Evolutionary conservation across 2,888 invertebrate species (phyloP), one percentile per base, ranked within the genome.

Genomic region (Hypena proboscidalis): DNA sequence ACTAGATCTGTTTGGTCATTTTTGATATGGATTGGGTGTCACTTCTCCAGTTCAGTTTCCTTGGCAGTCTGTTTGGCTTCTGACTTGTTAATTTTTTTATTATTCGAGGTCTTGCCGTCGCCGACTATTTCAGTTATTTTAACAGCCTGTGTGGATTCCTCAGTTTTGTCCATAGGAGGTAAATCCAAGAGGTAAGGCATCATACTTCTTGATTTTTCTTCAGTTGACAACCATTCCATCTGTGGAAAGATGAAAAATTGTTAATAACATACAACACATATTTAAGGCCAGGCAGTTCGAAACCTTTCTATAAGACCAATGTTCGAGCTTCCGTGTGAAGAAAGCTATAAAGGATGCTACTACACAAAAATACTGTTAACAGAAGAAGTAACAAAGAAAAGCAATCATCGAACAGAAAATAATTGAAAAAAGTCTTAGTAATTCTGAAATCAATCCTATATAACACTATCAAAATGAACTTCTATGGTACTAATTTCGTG

Each of bases 181-280:
- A 90, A 67, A 22, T 89, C 77, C 22, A 89, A 53, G 1, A 91
- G 77, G 57, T 90, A 91, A 0, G 89, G 89, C 84, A 89, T 83
- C 90, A 91, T 91, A 53, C 84, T 88, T 17, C 85, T 75, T 1
- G 85, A 77, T 47, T 89, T 89, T 44, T 91, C 91, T 67, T 91
- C 91, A 0, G 74, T 62, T 0, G 91, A 91, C 29, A 91, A 54
- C 91, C 91, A 91, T 47, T 88, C 88, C 91, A 91, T 91, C 90
- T 90, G 69, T 15, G 56, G 51, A 29, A 17, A 30, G 9, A 42
- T 11, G 27, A 14, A 25, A 7, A 10, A 15, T 7, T 2, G 8
- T 9, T 25, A 9, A n/a, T n/a, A n/a, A n/a, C n/a, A n/a, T n/a
- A n/a, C n/a, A n/a, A n/a, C n/a, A n/a, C n/a, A n/a, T n/a, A n/a